Conservation (phyloP, 2,888 invertebrate genomes). For the Drosophila mercatorum region DNA sequence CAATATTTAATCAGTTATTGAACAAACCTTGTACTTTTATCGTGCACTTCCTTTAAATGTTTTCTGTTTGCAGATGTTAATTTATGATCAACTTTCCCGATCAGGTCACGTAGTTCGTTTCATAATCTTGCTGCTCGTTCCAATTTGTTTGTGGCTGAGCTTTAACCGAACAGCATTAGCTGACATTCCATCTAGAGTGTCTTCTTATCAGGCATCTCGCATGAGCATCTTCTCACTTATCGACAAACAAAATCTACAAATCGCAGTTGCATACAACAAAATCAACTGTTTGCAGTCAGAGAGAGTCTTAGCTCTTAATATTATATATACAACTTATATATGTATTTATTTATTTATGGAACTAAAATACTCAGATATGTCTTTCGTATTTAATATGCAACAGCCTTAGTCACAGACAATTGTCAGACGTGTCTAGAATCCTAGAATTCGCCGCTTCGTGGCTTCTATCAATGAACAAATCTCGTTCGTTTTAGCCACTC, state of each 20-base stretch:
- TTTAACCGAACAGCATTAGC: slow-evolving; percentile 22
- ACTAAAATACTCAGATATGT: slow-evolving; percentile 31
- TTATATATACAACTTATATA: not conserved
- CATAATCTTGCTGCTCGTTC: not conserved
- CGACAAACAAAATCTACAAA: slow-evolving; percentile 18
- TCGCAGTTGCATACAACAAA: slow-evolving; percentile 39
- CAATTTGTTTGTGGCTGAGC: slow-evolving; percentile 20
- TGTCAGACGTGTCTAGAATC: slow-evolving; percentile 54
- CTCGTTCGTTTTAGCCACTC: slow-evolving; percentile 12
- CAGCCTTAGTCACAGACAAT: slow-evolving; percentile 24
- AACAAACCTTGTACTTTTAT: not conserved
- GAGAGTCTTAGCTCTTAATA: slow-evolving; percentile 12
- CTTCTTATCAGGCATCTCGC: slow-evolving; percentile 40
- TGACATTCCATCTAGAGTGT: slow-evolving; percentile 11
- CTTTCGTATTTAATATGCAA: slow-evolving; percentile 43
- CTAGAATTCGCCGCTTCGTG: slow-evolving; percentile 35
- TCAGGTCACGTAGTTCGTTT: not conserved
- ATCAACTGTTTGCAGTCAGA: slow-evolving; percentile 34
- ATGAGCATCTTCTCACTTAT: not conserved
- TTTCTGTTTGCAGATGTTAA: not conserved
- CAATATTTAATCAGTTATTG: not conserved
- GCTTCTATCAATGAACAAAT: slow-evolving; percentile 42
- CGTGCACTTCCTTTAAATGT: not conserved
- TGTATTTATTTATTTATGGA: slow-evolving; percentile 18
- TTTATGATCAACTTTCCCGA: not conserved